Evolutionary conservation across 2,113 vertebrate genomes (phyloP).

Genomic region (Hyaena hyaena): DNA sequence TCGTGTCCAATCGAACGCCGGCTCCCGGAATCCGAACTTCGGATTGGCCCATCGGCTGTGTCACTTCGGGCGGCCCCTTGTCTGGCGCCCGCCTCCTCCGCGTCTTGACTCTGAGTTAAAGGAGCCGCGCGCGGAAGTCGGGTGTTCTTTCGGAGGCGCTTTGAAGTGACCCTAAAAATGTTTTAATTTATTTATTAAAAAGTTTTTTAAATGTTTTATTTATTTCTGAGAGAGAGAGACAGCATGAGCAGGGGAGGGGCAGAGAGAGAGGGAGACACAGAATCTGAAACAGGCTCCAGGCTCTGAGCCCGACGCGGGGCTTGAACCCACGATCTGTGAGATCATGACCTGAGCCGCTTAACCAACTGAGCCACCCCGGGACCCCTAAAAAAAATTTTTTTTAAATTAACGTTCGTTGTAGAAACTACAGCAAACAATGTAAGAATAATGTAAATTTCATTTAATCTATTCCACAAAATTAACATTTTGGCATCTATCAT

Average conservation of each 20-base stretch:
- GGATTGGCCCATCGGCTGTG: conserved; percentile 65
- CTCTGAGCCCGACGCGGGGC: no score
- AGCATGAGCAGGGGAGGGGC: no score
- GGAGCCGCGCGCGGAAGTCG: conserved; percentile 27
- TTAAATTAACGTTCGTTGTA: neutral
- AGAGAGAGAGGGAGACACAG: no score
- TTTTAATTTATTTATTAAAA: neutral
- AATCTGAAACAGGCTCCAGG: no score
- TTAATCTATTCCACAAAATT: neutral
- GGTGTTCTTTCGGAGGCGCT: neutral
- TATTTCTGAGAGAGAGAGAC: no score
- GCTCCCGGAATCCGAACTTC: conserved; percentile 5
- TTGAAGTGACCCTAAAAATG: neutral
- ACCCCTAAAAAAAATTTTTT: neutral
- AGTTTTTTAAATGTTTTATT: no score
- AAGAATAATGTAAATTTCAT: neutral
- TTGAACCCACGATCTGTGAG: no score
- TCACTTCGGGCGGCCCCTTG: conserved; percentile 14
- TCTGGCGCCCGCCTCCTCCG: conserved; percentile 70
- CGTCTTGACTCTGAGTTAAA: conserved; percentile 70
- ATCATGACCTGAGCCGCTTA: no score
- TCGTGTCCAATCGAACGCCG: conserved; percentile 47
- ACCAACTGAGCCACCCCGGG: no score
- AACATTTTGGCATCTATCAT: neutral
- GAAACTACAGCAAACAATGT: neutral